These are phyloP conservation scores for Goniozus legneri DNA, from an alignment of 1,140 invertebrate species.

Conservation along the genomic window DNA sequence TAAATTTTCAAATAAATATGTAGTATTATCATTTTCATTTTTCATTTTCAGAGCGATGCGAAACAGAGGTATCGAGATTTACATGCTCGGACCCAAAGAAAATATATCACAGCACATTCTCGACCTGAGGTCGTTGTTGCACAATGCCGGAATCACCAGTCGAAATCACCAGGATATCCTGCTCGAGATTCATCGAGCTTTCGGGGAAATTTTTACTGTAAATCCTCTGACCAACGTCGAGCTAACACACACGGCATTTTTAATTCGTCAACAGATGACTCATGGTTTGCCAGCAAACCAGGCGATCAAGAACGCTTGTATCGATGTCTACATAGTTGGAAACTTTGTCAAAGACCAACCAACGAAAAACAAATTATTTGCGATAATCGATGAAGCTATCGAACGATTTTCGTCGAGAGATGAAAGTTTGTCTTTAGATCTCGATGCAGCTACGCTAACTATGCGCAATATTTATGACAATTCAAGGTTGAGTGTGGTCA, in stretches of 20 bases:
- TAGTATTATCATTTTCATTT: not conserved
- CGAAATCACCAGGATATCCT: constrained; percentile 49
- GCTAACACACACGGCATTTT: constrained; percentile 61
- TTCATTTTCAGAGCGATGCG: constrained; percentile 81
- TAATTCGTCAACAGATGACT: constrained; percentile 63
- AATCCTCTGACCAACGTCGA: constrained; percentile 53
- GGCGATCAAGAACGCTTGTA: constrained; percentile 59
- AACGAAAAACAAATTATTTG: constrained; percentile 30
- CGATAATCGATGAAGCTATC: constrained; percentile 31
- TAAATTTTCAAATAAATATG: too few species aligned
- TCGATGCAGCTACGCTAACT: constrained; percentile 28
- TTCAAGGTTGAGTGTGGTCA: constrained; percentile 32
- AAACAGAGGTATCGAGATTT: constrained; percentile 95
- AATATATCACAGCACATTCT: constrained; percentile 33
- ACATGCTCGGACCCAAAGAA: constrained; percentile 56
- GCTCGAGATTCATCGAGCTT: constrained; percentile 54
- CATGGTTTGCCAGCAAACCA: constrained; percentile 56
- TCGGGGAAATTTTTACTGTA: too few species aligned
- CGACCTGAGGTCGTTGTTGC: constrained; percentile 60
- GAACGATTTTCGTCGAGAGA: constrained; percentile 1
- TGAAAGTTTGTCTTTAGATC: constrained; percentile 12
- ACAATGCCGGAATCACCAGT: constrained; percentile 51
- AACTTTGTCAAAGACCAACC: constrained; percentile 44
- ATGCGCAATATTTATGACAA: constrained; percentile 36
- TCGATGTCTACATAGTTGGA: constrained; percentile 69